Percentiles rank a stretch among this genome's conserved stretches.
phyloP scores from a whole-genome alignment of 2,113 vertebrate species.

The Jacana jacana region DNA sequence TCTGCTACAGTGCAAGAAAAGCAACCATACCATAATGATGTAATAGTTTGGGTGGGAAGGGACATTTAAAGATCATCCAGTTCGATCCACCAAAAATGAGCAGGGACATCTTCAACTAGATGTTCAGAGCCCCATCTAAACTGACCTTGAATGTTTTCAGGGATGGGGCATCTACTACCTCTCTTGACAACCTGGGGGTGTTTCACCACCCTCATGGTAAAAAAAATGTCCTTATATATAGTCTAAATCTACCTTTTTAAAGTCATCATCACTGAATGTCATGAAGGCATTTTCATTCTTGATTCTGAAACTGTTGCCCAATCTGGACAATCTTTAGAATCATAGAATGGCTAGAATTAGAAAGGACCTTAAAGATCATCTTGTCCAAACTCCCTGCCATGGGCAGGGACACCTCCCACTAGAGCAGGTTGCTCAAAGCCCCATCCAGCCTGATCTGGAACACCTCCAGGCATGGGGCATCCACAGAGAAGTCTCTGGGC shows the following conservation, averaged over 20 bases:
- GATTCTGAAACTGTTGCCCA: not conserved
- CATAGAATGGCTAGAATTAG: not conserved
- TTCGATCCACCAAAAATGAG: not conserved
- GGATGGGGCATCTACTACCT: not conserved
- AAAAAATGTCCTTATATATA: not conserved
- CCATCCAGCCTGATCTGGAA: not conserved
- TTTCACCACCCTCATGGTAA: not conserved
- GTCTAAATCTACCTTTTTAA: not conserved
- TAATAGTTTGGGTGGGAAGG: not conserved
- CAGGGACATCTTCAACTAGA: not conserved
- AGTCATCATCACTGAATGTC: not conserved
- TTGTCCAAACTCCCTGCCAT: not conserved
- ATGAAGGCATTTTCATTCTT: not conserved
- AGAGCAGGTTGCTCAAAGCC: not conserved
- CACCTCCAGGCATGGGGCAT: not conserved
- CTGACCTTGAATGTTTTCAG: not conserved
- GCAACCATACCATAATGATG: not conserved
- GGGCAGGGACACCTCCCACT: not conserved
- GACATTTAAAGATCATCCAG: not conserved
- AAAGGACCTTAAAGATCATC: not conserved
- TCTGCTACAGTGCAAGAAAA: not conserved
- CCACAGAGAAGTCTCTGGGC: too few relatives aligned
- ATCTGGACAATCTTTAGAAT: not conserved
- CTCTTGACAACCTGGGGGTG: not conserved
- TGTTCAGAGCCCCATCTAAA: not conserved